Evolutionary conservation across 2,888 invertebrate species (phyloP).

Genomic region (Hyposoter didymator): DNA sequence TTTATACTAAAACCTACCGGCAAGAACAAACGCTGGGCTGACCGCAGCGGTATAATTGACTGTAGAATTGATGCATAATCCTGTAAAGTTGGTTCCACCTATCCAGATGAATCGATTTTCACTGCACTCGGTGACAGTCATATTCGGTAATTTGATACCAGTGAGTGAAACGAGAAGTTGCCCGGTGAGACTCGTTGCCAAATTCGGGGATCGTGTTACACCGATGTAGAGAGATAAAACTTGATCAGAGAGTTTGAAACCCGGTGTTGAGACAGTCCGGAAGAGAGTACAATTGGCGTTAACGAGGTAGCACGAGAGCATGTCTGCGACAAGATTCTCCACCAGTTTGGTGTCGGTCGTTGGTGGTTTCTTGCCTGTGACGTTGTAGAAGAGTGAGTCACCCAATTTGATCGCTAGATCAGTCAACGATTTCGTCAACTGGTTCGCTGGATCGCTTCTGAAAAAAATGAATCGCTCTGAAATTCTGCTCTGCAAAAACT

Average conservation of each 20-base stretch:
- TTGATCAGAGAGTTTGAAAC: slow-evolving; percentile 83
- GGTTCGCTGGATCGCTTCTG: slow-evolving; percentile 68
- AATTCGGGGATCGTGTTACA: slow-evolving; percentile 85
- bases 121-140: slow-evolving; percentile 84
- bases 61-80: slow-evolving; percentile 90
- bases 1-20: slow-evolving; percentile 84
- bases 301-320: slow-evolving; percentile 91
- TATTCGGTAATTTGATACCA: slow-evolving; percentile 84
- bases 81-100: slow-evolving; percentile 88
- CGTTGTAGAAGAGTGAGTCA: slow-evolving; percentile 87
- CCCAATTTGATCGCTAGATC: slow-evolving; percentile 88
- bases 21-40: slow-evolving; percentile 93
- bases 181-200: slow-evolving; percentile 86
- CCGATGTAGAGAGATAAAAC: slow-evolving; percentile 87
- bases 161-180: slow-evolving; percentile 88
- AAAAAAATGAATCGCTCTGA: slow-evolving; percentile 38
- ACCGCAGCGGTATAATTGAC: slow-evolving; percentile 90
- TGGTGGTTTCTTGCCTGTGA: slow-evolving; percentile 85
- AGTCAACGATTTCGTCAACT: slow-evolving; percentile 85
- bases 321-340: slow-evolving; percentile 84
- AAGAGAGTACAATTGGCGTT: slow-evolving; percentile 90
- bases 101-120: slow-evolving; percentile 86
- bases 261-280: slow-evolving; percentile 86
- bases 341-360: slow-evolving; percentile 63
- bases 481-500: neutral